Evolutionary conservation across 1,140 invertebrate species (phyloP).

Genomic region (Drosophila arawakana): DNA sequence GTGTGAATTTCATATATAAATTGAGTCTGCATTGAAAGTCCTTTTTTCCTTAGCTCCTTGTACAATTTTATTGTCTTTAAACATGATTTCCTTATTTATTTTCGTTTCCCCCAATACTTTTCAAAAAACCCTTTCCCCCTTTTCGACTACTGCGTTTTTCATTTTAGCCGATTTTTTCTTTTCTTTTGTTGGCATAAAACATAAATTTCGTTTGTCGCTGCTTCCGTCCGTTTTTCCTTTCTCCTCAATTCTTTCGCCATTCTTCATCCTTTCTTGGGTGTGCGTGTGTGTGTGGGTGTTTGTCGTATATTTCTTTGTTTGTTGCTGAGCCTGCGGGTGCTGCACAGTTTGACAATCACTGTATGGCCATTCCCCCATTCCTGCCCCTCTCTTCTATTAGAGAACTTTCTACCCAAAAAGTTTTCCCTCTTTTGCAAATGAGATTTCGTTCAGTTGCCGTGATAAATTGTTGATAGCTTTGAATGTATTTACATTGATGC

Average conservation of each 20-base stretch:
- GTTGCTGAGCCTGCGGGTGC: conserved; percentile 14
- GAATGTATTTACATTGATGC: conserved; percentile 71
- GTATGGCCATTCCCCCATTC: conserved; percentile 2
- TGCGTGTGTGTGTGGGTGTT: no score
- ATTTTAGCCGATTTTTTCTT: conserved; percentile 3
- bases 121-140: conserved; percentile 47
- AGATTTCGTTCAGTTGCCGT: conserved; percentile 76
- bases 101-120: conserved; percentile 49
- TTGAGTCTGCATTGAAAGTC: conserved; percentile 13
- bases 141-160: conserved; percentile 16
- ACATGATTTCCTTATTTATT: conserved; percentile 78
- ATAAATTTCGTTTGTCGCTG: conserved; percentile 71
- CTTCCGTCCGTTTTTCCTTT: conserved; percentile 34
- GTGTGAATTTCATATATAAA: conserved; percentile 63
- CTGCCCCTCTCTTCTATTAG: not conserved
- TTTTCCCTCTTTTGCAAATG: conserved; percentile 71
- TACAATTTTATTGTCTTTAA: conserved; percentile 66
- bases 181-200: conserved; percentile 56
- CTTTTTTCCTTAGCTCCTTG: conserved; percentile 8
- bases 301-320: conserved; percentile 39
- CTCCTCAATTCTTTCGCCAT: not conserved
- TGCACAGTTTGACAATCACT: conserved; percentile 67
- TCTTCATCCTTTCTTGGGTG: no score
- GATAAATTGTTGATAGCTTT: conserved; percentile 80
- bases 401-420: conserved; percentile 36